A percentile compares a stretch with the other conserved stretches of the same genome.
Evolutionary conservation across 2,888 invertebrate genomes (phyloP).

Genomic region (Aquatica leii): DNA sequence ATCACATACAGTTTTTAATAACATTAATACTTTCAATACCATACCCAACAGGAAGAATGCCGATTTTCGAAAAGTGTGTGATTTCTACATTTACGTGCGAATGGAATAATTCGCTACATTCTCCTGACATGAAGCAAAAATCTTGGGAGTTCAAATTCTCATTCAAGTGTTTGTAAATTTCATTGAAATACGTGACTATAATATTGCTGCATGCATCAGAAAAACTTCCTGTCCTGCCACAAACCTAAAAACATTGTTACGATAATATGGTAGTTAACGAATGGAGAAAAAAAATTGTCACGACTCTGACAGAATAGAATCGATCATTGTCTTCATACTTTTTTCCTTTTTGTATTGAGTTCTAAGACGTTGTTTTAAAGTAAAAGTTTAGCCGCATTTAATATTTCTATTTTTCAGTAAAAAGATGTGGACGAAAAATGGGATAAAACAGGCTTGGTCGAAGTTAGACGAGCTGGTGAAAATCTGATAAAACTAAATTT

Average conservation of each 20-base stretch:
- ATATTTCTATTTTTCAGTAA: too few relatives aligned
- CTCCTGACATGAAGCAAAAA: constrained; percentile 80
- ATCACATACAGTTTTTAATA: background rate
- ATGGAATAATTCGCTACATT: constrained; percentile 74
- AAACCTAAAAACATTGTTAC: constrained; percentile 61
- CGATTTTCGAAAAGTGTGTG: constrained; percentile 66
- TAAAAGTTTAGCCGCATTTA: too few relatives aligned
- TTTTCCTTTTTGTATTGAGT: too few relatives aligned
- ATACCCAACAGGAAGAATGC: constrained; percentile 63
- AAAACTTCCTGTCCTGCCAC: constrained; percentile 75
- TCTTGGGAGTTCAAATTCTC: constrained; percentile 70
- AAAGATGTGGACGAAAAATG: too few relatives aligned
- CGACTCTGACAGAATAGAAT: too few relatives aligned
- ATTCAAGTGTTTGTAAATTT: constrained; percentile 71
- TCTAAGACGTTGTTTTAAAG: too few relatives aligned
- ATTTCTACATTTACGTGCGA: constrained; percentile 69
- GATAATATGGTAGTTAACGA: too few relatives aligned
- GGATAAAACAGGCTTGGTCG: too few relatives aligned
- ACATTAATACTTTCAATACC: background rate
- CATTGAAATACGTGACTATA: constrained; percentile 76
- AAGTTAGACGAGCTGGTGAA: too few relatives aligned
- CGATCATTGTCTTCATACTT: too few relatives aligned
- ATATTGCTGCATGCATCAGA: constrained; percentile 83
- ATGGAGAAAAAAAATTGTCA: too few relatives aligned
- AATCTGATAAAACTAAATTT: too few relatives aligned